Base-by-base conservation (phyloP, 2,113 vertebrate species). In the Lagopus muta region DNA sequence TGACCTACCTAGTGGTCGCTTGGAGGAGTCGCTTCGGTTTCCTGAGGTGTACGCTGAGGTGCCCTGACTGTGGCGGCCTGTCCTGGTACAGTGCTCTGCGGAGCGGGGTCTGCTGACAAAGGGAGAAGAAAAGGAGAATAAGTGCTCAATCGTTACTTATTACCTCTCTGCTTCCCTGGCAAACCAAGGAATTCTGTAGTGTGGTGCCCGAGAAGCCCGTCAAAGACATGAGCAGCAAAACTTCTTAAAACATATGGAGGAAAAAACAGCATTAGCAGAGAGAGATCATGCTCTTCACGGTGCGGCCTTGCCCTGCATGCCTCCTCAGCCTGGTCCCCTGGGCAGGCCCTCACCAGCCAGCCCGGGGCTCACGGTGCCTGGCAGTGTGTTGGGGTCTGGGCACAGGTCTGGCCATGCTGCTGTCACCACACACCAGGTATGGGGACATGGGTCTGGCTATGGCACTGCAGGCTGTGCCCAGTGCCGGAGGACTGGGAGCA, bases 321-420 rank as follows among this genome's bases (percentile, higher is more conserved):
- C 1, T 6, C 27, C n/a, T 77, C 73, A 60, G 20, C 21, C 64
- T 7, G 38, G 50, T 34, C 20, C 10, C 36, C 73, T 32, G 65
- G 32, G 17, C 11, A 25, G 9, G 2, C 11, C 36, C 3, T 0
- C 0, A 2, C 30, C 16, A 18, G 16, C 28, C 54, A 30, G 54
- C 54, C 19, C 28, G 6, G 16, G 54, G 30, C 55, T 57, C 55
- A 6, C 8, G 9, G 28, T 55, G 28, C 54, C 54, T 57, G 30
- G 54, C 8, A 28, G 15, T 55, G 54, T 18, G 54, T 11, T 17
- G 28, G 54, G 16, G 28, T 17, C 54, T 18, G 54, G 54, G 54
- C 54, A 30, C 17, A 18, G 28, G 54, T 30, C 54, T 17, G 54
- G 30, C 28, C 10, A 17, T 32, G 54, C 54, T 57, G 54, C 54